Evolutionary conservation across 2,888 invertebrate species (phyloP).

Genomic region (Vandiemenella viatica): DNA sequence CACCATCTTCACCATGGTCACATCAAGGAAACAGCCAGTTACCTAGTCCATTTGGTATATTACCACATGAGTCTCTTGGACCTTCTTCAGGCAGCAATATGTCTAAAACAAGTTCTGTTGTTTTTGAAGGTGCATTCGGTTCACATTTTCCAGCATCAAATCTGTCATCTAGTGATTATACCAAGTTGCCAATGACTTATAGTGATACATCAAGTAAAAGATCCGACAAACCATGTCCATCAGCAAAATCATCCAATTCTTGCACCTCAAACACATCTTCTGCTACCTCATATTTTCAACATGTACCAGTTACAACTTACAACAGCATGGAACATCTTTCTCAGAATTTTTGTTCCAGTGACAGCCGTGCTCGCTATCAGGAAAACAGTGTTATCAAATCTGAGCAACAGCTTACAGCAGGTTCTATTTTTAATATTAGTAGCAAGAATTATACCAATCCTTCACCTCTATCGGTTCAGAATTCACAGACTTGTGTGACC

Average conservation of each 20-base stretch:
- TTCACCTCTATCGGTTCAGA: constrained; percentile 34
- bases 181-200: constrained; percentile 7
- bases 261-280: constrained; percentile 35
- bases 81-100: constrained; percentile 41
- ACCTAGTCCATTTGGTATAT: constrained; percentile 59
- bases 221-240: constrained; percentile 23
- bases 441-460: constrained; percentile 33
- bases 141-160: constrained; percentile 52
- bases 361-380: too few relatives aligned
- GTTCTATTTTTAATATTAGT: too few relatives aligned
- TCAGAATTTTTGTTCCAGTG: constrained; percentile 10
- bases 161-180: constrained; percentile 31
- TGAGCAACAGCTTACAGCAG: too few relatives aligned
- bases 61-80: constrained; percentile 60
- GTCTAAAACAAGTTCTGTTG: constrained; percentile 35
- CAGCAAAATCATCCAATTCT: constrained; percentile 32
- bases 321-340: constrained; percentile 33
- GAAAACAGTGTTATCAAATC: too few relatives aligned
- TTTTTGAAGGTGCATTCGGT: constrained; percentile 51
- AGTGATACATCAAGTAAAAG: constrained; percentile 11
- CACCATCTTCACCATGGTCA: constrained; percentile 44
- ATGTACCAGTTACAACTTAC: constrained; percentile 39
- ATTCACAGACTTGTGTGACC: constrained; percentile 58
- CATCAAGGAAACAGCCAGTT: constrained; percentile 50
- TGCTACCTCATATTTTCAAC: constrained; percentile 44